A percentile compares a stretch with the other conserved stretches of the same genome.
phyloP scores from a whole-genome alignment of 2,888 invertebrate species.

The Psylliodes chrysocephalus region DNA sequence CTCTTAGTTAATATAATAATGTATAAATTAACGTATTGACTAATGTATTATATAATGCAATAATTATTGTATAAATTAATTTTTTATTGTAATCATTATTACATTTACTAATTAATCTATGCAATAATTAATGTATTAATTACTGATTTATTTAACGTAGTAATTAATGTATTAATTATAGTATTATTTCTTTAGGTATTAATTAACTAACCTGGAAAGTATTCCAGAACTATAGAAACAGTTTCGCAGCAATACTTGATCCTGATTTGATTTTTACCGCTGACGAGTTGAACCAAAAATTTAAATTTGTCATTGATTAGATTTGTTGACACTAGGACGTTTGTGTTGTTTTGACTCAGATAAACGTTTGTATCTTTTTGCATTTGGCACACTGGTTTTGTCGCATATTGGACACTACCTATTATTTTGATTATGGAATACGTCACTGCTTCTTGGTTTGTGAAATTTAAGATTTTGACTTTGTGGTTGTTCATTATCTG shows the following conservation, averaged over 20 bases:
- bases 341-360: slow-evolving; percentile 32
- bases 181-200: no score
- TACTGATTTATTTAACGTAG: no score
- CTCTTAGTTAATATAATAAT: no score
- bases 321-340: slow-evolving; percentile 35
- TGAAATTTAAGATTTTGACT: slow-evolving; percentile 48
- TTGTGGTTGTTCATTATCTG: slow-evolving; percentile 42
- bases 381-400: slow-evolving; percentile 36
- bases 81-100: no score
- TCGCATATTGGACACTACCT: slow-evolving; percentile 42
- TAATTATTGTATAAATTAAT: no score
- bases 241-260: slow-evolving; percentile 69
- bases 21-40: no score
- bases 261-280: slow-evolving; percentile 73
- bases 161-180: no score
- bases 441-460: slow-evolving; percentile 43
- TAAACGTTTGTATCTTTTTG: slow-evolving; percentile 37
- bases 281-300: slow-evolving; percentile 71
- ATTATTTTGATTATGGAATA: slow-evolving; percentile 50
- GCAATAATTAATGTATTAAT: no score
- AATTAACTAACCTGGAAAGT: slow-evolving; percentile 70
- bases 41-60: no score
- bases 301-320: slow-evolving; percentile 75
- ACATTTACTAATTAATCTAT: no score
- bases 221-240: slow-evolving; percentile 67